Percentiles rank a stretch among this genome's conserved stretches.
Conservation (phyloP, 2,113 vertebrate genomes). For the Anoura caudifer region DNA sequence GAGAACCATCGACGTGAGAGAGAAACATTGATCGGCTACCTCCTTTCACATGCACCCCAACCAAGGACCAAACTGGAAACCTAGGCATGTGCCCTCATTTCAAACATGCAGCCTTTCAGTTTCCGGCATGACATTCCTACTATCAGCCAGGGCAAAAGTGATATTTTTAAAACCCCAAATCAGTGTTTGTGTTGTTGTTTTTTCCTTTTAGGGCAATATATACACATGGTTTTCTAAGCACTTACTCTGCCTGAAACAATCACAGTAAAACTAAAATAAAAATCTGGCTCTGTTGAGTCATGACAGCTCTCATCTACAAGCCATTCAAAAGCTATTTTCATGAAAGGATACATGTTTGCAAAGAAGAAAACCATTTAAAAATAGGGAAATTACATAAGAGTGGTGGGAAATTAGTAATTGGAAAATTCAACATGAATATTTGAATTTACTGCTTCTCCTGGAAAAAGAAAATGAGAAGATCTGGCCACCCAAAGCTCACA, state of each 20-base stretch:
- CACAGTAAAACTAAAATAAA: neutral
- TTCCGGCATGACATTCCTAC: too few species aligned
- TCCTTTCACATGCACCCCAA: too few species aligned
- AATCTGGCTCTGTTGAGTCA: neutral
- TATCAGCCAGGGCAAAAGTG: neutral
- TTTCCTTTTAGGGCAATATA: neutral
- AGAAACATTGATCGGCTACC: too few species aligned
- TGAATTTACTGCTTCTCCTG: neutral
- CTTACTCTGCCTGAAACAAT: neutral
- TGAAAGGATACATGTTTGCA: neutral
- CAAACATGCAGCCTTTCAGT: too few species aligned
- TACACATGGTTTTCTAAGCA: neutral
- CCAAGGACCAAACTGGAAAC: too few species aligned
- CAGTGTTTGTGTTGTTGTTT: neutral
- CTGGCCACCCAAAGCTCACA: neutral
- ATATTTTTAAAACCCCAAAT: neutral
- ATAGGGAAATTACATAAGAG: neutral
- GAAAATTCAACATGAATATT: neutral
- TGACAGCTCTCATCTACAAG: neutral
- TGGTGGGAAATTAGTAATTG: neutral
- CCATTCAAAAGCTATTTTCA: constrained; percentile 13
- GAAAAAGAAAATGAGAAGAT: neutral
- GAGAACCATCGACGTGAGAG: too few species aligned
- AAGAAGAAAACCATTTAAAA: neutral
- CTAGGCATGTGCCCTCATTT: neutral